Evolutionary conservation across 2,797 vertebrate species (phyloP), one percentile per base, ranked within the genome.

Genomic region (Micrastur ruficollis): DNA sequence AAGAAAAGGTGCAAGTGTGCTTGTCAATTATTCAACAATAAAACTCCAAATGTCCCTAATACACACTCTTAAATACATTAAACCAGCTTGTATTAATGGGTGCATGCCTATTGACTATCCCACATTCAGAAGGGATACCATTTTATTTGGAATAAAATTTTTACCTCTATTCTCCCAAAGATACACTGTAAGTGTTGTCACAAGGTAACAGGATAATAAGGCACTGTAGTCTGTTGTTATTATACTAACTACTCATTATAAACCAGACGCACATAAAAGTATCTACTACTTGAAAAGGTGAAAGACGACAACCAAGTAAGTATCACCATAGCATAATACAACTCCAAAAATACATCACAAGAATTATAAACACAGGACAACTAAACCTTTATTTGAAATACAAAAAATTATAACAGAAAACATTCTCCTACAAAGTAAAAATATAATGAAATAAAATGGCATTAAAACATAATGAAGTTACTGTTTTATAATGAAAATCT

Each of bases 401-500:
- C 10, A 97, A 89, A 97, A 80, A 88, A 95, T 47, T 52, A 5
- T 40, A 96, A 40, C 19, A 91, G 59, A 94, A 93, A 95, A 95
- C 58, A 90, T 85, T 94, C 58, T 93, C 74, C 71, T 91, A 67
- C 31, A 67, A 93, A 91, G 81, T 76, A 95, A 94, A 96, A 95
- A 91, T 74, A 96, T 91, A 95, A 93, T 93, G 23, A 92, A 95
- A 95, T 88, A 97, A 95, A 96, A 81, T 58, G 78, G 82, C 59
- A 75, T 78, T 93, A 89, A 94, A 93, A 85, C 90, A 89, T 96
- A 98, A 97, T 40, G 42, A 95, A 82, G 75, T 94, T 96, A 93
- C 70, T 95, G 81, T 50, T 86, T 89, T 62, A 62, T 98, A 98
- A 98, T 97, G 98, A 98, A 98, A 97, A 97, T 97, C 93, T 97